Evolutionary conservation across 2,888 invertebrate species (phyloP).

Genomic region (Galerucella pusilla): DNA sequence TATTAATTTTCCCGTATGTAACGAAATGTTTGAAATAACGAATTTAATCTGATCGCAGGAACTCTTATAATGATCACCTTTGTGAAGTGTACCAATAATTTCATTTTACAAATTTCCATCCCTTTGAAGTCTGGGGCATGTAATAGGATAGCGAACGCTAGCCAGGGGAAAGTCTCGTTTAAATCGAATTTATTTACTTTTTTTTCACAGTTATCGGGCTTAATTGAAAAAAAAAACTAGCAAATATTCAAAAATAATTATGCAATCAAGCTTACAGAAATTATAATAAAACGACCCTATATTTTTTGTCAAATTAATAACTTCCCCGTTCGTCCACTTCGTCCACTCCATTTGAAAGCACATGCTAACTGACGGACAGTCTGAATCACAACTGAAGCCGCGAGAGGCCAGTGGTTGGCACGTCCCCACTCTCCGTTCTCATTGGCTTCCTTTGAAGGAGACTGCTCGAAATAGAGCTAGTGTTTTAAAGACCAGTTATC

Average conservation of each 20-base stretch:
- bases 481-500: no score
- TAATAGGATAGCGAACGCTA: conserved; percentile 17
- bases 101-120: conserved; percentile 34
- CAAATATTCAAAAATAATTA: neutral
- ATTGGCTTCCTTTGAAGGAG: no score
- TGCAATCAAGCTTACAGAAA: no score
- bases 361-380: no score
- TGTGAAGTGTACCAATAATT: conserved; percentile 33
- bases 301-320: no score
- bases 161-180: neutral
- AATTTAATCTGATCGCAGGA: conserved; percentile 34
- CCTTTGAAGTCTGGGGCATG: conserved; percentile 23
- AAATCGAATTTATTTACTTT: neutral
- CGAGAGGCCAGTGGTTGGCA: no score
- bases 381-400: no score
- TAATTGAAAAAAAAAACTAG: neutral
- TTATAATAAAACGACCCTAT: no score
- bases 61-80: conserved; percentile 33
- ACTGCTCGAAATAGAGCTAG: no score
- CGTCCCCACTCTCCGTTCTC: no score
- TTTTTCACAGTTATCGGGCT: neutral
- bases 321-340: no score
- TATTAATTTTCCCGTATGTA: conserved; percentile 31
- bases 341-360: no score
- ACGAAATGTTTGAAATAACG: conserved; percentile 34